phyloP scores from a whole-genome alignment of 2,113 vertebrate genomes.

The Fregata magnificens region DNA sequence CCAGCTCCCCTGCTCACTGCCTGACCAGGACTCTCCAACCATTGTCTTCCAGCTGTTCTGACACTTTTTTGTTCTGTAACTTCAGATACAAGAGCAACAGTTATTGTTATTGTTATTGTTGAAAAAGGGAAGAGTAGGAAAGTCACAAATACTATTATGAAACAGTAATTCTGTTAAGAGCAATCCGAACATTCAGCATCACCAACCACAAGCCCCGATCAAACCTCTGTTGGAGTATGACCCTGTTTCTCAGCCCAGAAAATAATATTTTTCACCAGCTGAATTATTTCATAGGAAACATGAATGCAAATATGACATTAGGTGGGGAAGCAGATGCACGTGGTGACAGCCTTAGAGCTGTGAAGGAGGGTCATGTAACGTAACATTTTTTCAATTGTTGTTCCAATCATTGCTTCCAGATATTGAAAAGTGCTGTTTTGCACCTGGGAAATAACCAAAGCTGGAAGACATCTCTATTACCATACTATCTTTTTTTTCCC shows the following conservation, averaged over 20 bases:
- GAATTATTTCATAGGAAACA: background rate
- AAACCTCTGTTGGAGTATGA: background rate
- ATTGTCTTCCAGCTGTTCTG: background rate
- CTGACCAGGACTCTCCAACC: background rate
- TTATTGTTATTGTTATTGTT: background rate
- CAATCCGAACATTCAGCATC: background rate
- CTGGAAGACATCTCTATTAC: background rate
- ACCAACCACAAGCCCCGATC: fast-evolving
- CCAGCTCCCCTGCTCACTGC: background rate
- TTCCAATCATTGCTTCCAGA: background rate
- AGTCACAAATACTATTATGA: background rate
- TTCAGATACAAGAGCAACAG: background rate
- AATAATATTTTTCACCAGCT: background rate
- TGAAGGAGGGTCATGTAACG: background rate
- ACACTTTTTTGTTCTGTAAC: background rate
- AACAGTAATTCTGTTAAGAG: background rate
- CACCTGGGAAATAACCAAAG: background rate
- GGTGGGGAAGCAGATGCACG: background rate
- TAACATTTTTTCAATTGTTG: background rate
- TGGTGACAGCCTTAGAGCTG: background rate
- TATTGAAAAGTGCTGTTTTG: background rate
- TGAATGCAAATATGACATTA: background rate
- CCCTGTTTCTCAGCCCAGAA: background rate
- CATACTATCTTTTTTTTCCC: fast-evolving
- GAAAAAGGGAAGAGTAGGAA: background rate